Percentiles rank a stretch among this genome's conserved stretches.
Conservation (phyloP, 2,113 vertebrate genomes). For the Hemiscyllium ocellatum region DNA sequence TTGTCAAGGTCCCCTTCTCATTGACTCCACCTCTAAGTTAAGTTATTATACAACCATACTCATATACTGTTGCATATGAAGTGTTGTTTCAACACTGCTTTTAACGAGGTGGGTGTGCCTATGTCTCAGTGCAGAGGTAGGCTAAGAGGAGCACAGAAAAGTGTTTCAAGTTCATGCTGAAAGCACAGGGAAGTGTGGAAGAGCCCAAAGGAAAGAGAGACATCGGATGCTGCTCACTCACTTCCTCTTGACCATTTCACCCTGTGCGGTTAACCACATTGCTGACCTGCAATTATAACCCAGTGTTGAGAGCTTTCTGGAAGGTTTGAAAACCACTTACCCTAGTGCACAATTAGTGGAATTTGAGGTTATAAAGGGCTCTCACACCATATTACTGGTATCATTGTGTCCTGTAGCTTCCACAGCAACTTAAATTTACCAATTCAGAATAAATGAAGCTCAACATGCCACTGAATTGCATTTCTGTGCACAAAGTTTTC, state of each 20-base stretch:
- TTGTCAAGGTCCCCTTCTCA: background rate
- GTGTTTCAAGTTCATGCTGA: too few relatives aligned
- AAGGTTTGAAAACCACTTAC: background rate
- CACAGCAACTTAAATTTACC: background rate
- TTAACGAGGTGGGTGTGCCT: background rate
- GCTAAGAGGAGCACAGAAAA: too few relatives aligned
- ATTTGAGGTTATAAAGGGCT: background rate
- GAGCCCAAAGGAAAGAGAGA: background rate
- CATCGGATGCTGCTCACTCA: too few relatives aligned
- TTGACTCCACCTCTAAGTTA: background rate
- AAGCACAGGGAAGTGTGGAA: background rate
- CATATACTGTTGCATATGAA: background rate
- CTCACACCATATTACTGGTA: background rate
- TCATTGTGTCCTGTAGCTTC: background rate
- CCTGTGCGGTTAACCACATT: too few relatives aligned
- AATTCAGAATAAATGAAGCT: too few relatives aligned
- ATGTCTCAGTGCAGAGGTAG: too few relatives aligned
- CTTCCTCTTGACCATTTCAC: too few relatives aligned
- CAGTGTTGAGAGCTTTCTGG: too few relatives aligned
- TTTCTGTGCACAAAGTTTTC: background rate
- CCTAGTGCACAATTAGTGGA: background rate
- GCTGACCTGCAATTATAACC: too few relatives aligned
- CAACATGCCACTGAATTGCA: too few relatives aligned
- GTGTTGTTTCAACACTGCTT: background rate
- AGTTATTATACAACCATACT: background rate